Evolutionary conservation across 2,113 vertebrate genomes (phyloP), one percentile per base, ranked within the genome.

Genomic region (Equus przewalskii): DNA sequence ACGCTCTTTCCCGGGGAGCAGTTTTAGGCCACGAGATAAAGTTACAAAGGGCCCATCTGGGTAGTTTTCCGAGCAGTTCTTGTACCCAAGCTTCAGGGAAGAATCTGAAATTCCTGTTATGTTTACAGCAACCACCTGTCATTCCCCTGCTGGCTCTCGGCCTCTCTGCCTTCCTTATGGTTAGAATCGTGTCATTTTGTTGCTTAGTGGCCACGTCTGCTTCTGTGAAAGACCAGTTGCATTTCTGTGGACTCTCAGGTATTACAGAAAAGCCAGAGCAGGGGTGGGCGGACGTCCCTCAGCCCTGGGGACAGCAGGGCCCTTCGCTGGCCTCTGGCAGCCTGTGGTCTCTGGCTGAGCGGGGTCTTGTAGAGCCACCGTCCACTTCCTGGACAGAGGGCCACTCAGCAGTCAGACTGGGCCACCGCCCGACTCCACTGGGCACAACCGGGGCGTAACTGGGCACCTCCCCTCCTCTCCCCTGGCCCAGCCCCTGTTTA

Each of bases 1-100:
- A 44, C 30, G 46, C 97, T 97, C 82, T 97, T 96, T 96, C 60
- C 97, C 28, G 41, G 84, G 83, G 97, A 97, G 78, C 56, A 78
- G 93, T 26, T 96, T 94, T 75, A 76, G 95, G 94, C 95, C 70
- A 22, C 36, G 90, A 92, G 87, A 95, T 5, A 62, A n/a, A 87
- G 62, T 90, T 88, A 28, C 49, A 96, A 91, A 87, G 49, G 92
- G 62, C 90, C 96, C 91, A 65, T 79, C 84, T 86, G 36, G 41
- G 95, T 96, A 0, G 65, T 94, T 91, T 88, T 56, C 12, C 95
- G 90, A 41, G 54, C 19, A 30, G 18, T 91, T 73, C 33, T 67
- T 56, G 70, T 83, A 79, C 89, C 80, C 81, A 89, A 22, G 51
- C 46, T 95, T 81, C 62, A 93, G 86, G 64, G 18, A 30, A 51